Base-by-base conservation (phyloP, 23 tunicate species). In the Ciona savignyi region DNA sequence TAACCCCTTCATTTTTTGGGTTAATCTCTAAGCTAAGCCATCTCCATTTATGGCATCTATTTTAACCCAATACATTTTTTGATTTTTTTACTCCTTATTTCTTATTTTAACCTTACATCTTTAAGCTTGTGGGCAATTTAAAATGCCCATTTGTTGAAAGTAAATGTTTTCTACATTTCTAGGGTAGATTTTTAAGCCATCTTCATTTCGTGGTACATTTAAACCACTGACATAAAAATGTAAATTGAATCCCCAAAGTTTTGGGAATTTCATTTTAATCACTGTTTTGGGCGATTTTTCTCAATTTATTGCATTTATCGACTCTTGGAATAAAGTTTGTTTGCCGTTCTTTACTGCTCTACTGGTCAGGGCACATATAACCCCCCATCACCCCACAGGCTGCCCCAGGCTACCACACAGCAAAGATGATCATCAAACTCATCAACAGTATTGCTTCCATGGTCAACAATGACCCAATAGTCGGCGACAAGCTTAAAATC, bases 361-460 rank as follows among this genome's bases (percentile, higher is more conserved):
- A 23, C 35, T 42, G 11, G 2, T 48, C 15, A 42, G 9, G 15
- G 11, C 56, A 42, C 15, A 42, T 15, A 6, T n/a, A n/a, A n/a
- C 9, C 9, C 56, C 56, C 56, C 15, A 42, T 42, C 9, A 42
- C 56, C 9, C 56, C 29, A 6, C 85, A 91, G 97, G 98, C 98
- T 32, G 98, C 98, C 25, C 98, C 98, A 20, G 98, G 98, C 0
- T 93, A 93, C 64, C 88, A 81, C 62, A 78, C 93, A 19, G 98
- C 98, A 2, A 93, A 93, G 77, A 84, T 76, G 89, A 93, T 93
- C 81, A 93, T 93, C 78, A 86, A 93, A 48, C 63, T 93, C 60
- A 86, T 93, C 51, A 93, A 80, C 67, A 74, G 76, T 77, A 86
- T 93, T 65, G 98, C 65, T 3, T 23, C 68, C 28, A 77, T 74